These are phyloP conservation scores for Sebastolobus altivelis DNA, from an alignment of 2,797 vertebrate genomes.

Conservation along the genomic window DNA sequence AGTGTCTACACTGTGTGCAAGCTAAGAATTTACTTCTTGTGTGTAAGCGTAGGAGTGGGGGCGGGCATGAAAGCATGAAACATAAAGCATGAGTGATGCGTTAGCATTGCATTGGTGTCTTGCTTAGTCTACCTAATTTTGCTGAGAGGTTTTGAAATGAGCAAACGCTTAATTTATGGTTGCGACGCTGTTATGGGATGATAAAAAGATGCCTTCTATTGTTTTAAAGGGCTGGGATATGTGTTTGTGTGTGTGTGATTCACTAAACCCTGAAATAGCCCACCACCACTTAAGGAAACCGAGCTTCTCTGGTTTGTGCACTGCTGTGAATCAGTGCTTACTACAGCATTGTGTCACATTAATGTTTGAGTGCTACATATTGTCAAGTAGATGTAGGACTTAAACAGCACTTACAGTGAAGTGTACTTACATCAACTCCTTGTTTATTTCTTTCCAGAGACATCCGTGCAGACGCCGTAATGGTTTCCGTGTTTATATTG, in stretches of 20 bases:
- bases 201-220: constrained; percentile 84
- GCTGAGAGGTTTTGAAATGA: constrained; percentile 86
- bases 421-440: constrained; percentile 95
- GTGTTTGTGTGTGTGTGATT: constrained; percentile 77
- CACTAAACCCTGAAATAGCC: constrained; percentile 81
- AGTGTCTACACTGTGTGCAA: constrained; percentile 35
- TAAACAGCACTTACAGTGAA: constrained; percentile 82
- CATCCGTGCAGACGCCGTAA: constrained; percentile 93
- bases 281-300: constrained; percentile 77
- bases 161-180: constrained; percentile 83
- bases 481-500: constrained; percentile 99
- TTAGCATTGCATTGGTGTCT: constrained; percentile 61
- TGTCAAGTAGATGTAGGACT: constrained; percentile 81
- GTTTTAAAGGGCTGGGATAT: constrained; percentile 78
- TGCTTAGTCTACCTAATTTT: constrained; percentile 83
- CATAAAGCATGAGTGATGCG: constrained; percentile 76
- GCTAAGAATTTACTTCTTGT: constrained; percentile 41
- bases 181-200: constrained; percentile 75
- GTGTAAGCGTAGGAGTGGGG: constrained; percentile 39
- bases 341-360: constrained; percentile 82
- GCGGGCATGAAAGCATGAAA: constrained; percentile 56
- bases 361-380: constrained; percentile 85
- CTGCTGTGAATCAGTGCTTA: constrained; percentile 80
- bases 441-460: constrained; percentile 98
- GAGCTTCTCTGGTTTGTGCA: constrained; percentile 63